Evolutionary conservation across 2,113 vertebrate species (phyloP).

Genomic region (Spheniscus mendiculus): DNA sequence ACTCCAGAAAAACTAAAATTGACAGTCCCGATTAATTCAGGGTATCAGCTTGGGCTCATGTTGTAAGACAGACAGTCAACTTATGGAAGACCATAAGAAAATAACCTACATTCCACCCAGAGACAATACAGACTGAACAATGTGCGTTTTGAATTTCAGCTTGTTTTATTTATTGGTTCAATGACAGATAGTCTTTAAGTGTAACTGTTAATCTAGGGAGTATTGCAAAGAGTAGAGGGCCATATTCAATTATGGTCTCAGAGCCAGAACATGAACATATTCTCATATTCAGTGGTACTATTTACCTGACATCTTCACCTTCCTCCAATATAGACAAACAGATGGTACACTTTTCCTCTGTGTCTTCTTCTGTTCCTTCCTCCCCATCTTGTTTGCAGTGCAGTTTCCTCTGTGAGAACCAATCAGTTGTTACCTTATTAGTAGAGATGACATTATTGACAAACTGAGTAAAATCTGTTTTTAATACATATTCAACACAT

Average conservation of each 20-base stretch:
- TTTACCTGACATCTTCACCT: constrained; percentile 99
- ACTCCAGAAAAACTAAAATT: not conserved
- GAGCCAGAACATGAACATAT: not conserved
- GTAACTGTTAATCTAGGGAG: not conserved
- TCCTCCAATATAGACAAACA: constrained; percentile 98
- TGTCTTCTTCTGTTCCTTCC: constrained; percentile 95
- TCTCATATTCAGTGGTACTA: not conserved
- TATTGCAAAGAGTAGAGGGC: not conserved
- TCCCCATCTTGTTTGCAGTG: constrained; percentile 96
- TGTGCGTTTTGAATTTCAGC: not conserved
- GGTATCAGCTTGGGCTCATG: not conserved
- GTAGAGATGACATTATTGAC: constrained; percentile 88
- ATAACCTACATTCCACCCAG: not conserved
- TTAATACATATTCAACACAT: constrained; percentile 54
- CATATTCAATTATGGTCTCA: not conserved
- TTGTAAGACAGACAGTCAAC: not conserved
- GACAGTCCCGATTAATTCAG: not conserved
- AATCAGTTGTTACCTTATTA: constrained; percentile 90
- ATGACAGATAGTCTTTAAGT: not conserved
- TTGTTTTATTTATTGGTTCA: not conserved
- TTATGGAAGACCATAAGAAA: not conserved
- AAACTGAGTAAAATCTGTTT: constrained; percentile 78
- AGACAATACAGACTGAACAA: not conserved
- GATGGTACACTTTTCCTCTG: constrained; percentile 99
- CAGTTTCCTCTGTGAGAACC: constrained; percentile 97